A percentile compares a stretch with the other conserved stretches of the same genome.
Evolutionary conservation across 30 jellyfish, hydroid and myxozoan species (phyloP).

Genomic region (Chrysaora quinquecirrha): DNA sequence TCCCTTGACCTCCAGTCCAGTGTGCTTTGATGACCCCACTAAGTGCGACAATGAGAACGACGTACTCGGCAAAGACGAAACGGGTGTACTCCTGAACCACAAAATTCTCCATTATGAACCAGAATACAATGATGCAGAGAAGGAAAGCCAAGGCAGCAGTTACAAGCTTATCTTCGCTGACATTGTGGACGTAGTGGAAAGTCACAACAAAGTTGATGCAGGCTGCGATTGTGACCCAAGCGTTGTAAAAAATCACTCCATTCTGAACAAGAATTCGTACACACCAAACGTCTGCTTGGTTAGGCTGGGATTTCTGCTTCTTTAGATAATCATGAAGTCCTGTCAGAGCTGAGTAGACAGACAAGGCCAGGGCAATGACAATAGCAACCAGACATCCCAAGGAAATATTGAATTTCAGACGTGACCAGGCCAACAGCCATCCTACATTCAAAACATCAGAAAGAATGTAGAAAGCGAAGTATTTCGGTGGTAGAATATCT

Average conservation of each 20-base stretch:
- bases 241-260: slow-evolving; percentile 65
- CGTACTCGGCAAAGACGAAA: slow-evolving; percentile 51
- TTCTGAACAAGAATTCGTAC: slow-evolving; percentile 46
- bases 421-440: slow-evolving; percentile 79
- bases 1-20: slow-evolving; percentile 66
- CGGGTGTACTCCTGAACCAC: slow-evolving; percentile 35
- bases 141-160: slow-evolving; percentile 60
- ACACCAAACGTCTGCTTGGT: slow-evolving; percentile 56
- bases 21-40: slow-evolving; percentile 53
- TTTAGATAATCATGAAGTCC: slow-evolving; percentile 53
- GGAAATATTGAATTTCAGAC: slow-evolving; percentile 30
- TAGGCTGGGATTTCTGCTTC: slow-evolving; percentile 1
- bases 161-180: slow-evolving; percentile 13
- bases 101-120: slow-evolving; percentile 70
- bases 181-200: slow-evolving; percentile 22
- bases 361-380: slow-evolving; percentile 37
- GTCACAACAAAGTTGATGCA: slow-evolving; percentile 53
- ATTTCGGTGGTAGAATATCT: slow-evolving; percentile 66
- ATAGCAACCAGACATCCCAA: slow-evolving; percentile 31
- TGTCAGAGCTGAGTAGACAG: slow-evolving; percentile 51
- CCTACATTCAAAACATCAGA: slow-evolving; percentile 38
- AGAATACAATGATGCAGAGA: slow-evolving; percentile 33
- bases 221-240: slow-evolving; percentile 64
- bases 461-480: slow-evolving; percentile 37
- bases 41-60: slow-evolving; percentile 52